These are phyloP conservation scores for Rhodophaea formosa DNA, from an alignment of 2,888 invertebrate genomes.

Conservation along the genomic window DNA sequence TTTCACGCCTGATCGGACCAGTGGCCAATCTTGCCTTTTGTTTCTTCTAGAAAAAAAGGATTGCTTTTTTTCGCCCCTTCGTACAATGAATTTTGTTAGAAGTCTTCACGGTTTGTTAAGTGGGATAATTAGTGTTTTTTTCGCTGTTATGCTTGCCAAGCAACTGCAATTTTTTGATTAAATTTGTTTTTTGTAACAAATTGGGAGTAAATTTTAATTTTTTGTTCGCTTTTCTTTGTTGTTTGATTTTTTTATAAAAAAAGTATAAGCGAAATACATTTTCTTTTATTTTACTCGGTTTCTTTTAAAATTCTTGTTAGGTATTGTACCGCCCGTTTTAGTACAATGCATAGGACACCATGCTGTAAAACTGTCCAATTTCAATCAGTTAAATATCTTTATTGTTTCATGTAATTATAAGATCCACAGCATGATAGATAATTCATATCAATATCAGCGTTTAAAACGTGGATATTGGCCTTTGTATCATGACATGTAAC, in stretches of 20 bases:
- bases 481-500: too few relatives aligned
- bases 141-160: constrained; percentile 32
- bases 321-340: too few relatives aligned
- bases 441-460: too few relatives aligned
- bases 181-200: constrained; percentile 34
- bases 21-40: constrained; percentile 66
- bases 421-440: too few relatives aligned
- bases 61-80: constrained; percentile 58
- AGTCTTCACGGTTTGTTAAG: constrained; percentile 70
- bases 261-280: too few relatives aligned
- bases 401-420: too few relatives aligned
- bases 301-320: too few relatives aligned
- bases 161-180: constrained; percentile 32
- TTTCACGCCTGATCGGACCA: constrained; percentile 72
- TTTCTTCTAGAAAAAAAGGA: constrained; percentile 67
- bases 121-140: constrained; percentile 68
- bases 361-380: too few relatives aligned
- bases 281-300: too few relatives aligned
- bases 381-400: too few relatives aligned
- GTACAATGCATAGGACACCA: too few relatives aligned
- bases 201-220: constrained; percentile 28
- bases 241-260: neutral
- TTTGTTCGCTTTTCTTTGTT: constrained; percentile 16
- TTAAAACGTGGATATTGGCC: too few relatives aligned
- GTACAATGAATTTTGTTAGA: constrained; percentile 54